A percentile compares a stretch with the other conserved stretches of the same genome.
These are phyloP conservation scores for Sardina pilchardus DNA, from an alignment of 2,113 vertebrate species.

Conservation along the genomic window DNA sequence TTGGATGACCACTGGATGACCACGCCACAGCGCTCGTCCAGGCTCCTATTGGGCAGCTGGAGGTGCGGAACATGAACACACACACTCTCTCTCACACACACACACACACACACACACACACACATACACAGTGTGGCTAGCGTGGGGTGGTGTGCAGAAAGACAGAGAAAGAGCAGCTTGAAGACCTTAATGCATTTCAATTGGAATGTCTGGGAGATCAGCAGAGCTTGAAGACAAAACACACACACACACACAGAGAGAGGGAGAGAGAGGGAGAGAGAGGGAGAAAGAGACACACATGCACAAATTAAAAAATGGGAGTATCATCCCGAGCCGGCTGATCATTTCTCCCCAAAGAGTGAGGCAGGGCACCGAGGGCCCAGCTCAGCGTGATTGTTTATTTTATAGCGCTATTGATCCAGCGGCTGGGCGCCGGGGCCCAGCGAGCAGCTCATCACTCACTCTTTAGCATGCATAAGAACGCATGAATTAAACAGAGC, in stretches of 20 bases:
- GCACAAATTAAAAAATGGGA: conserved; percentile 8
- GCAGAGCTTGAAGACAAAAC: conserved; percentile 42
- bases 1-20: background rate
- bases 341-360: conserved; percentile 48
- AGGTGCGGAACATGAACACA: background rate
- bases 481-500: background rate
- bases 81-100: too few relatives aligned
- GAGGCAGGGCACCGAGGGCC: conserved; percentile 44
- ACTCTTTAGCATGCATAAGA: conserved; percentile 6
- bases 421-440: background rate
- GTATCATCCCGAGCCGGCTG: conserved; percentile 9
- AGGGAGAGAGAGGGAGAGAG: conserved; percentile 25
- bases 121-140: too few relatives aligned
- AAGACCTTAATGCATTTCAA: conserved; percentile 56
- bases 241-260: background rate
- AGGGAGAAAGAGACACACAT: conserved; percentile 23
- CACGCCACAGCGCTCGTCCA: background rate
- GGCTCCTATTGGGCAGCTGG: background rate
- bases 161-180: conserved; percentile 36
- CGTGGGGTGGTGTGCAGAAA: background rate
- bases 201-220: conserved; percentile 43
- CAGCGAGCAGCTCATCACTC: background rate
- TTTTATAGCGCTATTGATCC: conserved; percentile 70
- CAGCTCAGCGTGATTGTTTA: too few relatives aligned
- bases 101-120: too few relatives aligned